Evolutionary conservation across 2,113 vertebrate genomes (phyloP), one percentile per base, ranked within the genome.

Genomic region (Capricornis sumatraensis): DNA sequence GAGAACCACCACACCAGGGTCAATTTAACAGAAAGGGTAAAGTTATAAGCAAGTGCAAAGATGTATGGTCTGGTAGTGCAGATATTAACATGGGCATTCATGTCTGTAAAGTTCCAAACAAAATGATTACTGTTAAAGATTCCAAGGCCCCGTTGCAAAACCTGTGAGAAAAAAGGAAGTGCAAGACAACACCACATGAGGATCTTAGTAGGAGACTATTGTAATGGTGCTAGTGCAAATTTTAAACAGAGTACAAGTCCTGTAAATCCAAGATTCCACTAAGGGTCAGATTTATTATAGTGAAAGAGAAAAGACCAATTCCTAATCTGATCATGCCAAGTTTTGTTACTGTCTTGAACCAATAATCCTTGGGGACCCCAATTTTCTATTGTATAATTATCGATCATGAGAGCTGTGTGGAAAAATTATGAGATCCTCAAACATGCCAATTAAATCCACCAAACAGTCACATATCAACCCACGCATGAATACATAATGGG

Each of bases 241-340:
- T 71, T 71, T 71, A 71, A 71, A 71, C 10, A 6, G n/a, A 40
- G n/a, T 71, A 71, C n/a, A 71, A 71, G n/a, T 71, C 10, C 10
- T 23, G 4, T 71, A 71, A 40, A 71, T 40, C n/a, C n/a, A 3
- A 21, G 19, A 71, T 71, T 71, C n/a, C 67, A 40, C 40, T 12
- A 71, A 71, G n/a, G 67, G 11, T 23, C 67, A 71, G 67, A 40
- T 40, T 71, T 71, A 23, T 40, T 71, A 23, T 23, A 71, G 67
- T 23, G n/a, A 71, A 71, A 71, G 67, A 71, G 67, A 71, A 40
- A 71, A 71, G n/a, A 71, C 67, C 67, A n/a, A 67, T 67, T 67
- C 33, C 64, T 40, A 71, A 71, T 71, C 67, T 71, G n/a, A 71
- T 36, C 19, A 71, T 40, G n/a, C 36, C n/a, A 71, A 71, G n/a